Evolutionary conservation across 1,140 invertebrate genomes (phyloP).

Genomic region (Diorhabda carinulata): DNA sequence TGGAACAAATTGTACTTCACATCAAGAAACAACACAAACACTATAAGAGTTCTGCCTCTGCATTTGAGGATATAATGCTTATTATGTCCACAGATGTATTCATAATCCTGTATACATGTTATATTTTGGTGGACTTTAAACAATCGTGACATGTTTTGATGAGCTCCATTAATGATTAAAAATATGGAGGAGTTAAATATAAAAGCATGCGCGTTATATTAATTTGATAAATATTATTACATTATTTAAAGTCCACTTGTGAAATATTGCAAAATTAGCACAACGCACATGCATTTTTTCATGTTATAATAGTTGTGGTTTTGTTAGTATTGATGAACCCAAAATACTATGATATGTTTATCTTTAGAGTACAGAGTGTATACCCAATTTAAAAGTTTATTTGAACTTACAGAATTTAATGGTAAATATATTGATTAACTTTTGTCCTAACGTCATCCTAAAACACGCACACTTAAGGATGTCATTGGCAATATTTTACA

Average conservation of each 20-base stretch:
- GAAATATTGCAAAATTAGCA: constrained; percentile 17
- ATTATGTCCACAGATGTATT: neutral
- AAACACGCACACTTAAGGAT: no score
- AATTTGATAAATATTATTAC: constrained; percentile 13
- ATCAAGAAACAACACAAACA: no score
- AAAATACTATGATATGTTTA: neutral
- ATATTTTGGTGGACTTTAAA: constrained; percentile 41
- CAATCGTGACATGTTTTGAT: constrained; percentile 41
- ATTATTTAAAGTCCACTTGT: constrained; percentile 44
- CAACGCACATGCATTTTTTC: constrained; percentile 23
- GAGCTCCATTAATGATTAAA: constrained; percentile 17
- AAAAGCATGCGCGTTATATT: constrained; percentile 20
- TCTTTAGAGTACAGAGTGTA: no score
- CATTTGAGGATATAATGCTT: neutral
- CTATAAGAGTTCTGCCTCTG: no score
- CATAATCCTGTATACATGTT: neutral
- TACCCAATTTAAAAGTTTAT: no score
- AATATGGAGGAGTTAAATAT: constrained; percentile 9
- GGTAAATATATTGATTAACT: no score
- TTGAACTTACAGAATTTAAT: no score
- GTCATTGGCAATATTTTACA: no score
- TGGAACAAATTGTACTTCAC: no score
- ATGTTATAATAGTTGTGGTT: neutral
- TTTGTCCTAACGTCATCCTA: no score
- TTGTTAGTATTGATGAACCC: neutral